phyloP scores from a whole-genome alignment of 2,888 invertebrate genomes.

The Melolontha melolontha region DNA sequence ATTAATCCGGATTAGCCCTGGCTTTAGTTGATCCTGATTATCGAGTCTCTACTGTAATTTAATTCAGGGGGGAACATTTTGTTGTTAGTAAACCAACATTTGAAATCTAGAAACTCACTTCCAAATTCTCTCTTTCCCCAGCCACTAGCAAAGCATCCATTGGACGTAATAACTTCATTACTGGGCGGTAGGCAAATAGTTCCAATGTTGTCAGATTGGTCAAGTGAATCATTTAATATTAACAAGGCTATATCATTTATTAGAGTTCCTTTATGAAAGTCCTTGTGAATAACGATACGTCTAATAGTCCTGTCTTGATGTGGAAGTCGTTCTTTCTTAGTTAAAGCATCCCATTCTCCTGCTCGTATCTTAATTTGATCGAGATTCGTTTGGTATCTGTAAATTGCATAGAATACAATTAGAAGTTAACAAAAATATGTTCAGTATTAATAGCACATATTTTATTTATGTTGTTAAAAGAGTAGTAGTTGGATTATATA shows the following conservation, averaged over 20 bases:
- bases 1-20: too few species aligned
- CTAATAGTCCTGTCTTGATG: constrained; percentile 78
- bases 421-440: too few species aligned
- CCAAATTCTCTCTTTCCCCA: constrained; percentile 82
- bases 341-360: constrained; percentile 69
- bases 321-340: constrained; percentile 72
- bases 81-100: too few species aligned
- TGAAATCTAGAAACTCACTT: constrained; percentile 54
- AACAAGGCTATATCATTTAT: constrained; percentile 82
- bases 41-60: too few species aligned
- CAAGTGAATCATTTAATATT: constrained; percentile 72
- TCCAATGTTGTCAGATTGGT: constrained; percentile 76
- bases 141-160: constrained; percentile 77
- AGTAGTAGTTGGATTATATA: too few species aligned
- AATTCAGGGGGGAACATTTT: too few species aligned
- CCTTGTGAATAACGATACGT: constrained; percentile 71
- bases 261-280: constrained; percentile 75
- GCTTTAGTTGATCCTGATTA: too few species aligned
- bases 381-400: constrained; percentile 52
- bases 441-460: too few species aligned
- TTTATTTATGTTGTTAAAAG: too few species aligned
- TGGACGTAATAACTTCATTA: constrained; percentile 64
- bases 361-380: constrained; percentile 69
- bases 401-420: not conserved
- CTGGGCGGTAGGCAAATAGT: constrained; percentile 75